Base-by-base conservation (phyloP, 2,888 invertebrate genomes). In the Enchytraeus crypticus region DNA sequence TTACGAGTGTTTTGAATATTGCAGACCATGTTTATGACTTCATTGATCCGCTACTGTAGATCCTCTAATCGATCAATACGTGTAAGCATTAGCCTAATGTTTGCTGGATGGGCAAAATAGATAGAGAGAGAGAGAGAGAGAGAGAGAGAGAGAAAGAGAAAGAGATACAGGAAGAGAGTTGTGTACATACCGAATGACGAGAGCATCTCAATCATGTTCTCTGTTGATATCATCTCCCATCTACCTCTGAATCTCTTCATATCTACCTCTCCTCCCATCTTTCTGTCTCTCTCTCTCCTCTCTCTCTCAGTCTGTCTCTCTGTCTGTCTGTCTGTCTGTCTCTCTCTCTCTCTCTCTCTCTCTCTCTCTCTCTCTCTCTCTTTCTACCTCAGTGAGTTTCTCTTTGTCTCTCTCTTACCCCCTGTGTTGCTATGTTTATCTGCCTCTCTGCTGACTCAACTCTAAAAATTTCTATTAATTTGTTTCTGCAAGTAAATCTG, bases 151-250 rank as follows among this genome's bases (percentile, higher is more conserved):
- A n/a, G n/a, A n/a, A n/a, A n/a, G n/a, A n/a, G n/a, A n/a, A n/a
- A n/a, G n/a, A n/a, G n/a, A n/a, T n/a, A n/a, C n/a, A n/a, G n/a
- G n/a, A n/a, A n/a, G n/a, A n/a, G n/a, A n/a, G n/a, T n/a, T 8
- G 11, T 8, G 11, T 38, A 63, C 65, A 62, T 38, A 66, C 66
- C 66, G 30, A 65, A 63, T 18, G 64, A 60, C 47, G 59, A 57
- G 29, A 66, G 57, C 66, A 66, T 66, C 30, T 63, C 62, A 5
- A 60, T 60, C 66, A 66, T 65, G 53, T 66, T 66, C 51, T 66
- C 66, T 5, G 64, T 60, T 14, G 53, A 51, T 5, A 64, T 66
- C 23, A 65, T 64, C 45, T 65, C 64, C 66, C 66, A 66, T 51
- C 51, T 62, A 27, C 66, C 66, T 3, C 61, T 27, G 33, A 66